phyloP scores from a whole-genome alignment of 2,113 vertebrate species.

The Oncorhynchus clarkii region DNA sequence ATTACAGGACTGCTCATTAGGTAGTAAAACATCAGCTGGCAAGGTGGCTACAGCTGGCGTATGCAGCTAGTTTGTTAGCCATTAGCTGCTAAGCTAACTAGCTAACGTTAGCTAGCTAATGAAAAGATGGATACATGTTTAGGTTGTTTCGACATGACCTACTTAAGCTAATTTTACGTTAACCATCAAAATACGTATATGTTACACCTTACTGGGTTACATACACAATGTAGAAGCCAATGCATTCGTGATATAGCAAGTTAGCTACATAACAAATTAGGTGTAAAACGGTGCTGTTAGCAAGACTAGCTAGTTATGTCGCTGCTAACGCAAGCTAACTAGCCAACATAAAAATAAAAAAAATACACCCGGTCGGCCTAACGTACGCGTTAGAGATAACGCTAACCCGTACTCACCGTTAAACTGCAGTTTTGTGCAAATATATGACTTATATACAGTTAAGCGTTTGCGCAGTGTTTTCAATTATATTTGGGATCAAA shows the following conservation, averaged over 20 bases:
- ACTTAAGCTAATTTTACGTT: too few relatives aligned
- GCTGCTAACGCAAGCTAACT: conserved; percentile 5
- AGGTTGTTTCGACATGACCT: too few relatives aligned
- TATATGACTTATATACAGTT: conserved; percentile 13
- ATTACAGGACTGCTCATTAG: too few relatives aligned
- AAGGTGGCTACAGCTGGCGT: background rate
- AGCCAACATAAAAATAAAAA: background rate
- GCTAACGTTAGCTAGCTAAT: conserved; percentile 2
- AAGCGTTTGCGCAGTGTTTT: conserved; percentile 8
- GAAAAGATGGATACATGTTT: background rate
- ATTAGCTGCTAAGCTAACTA: background rate
- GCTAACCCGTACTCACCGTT: conserved; percentile 58
- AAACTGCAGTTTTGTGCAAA: conserved; percentile 49
- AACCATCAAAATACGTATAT: too few relatives aligned
- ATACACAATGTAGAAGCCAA: too few relatives aligned
- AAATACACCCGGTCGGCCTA: background rate
- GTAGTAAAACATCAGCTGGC: too few relatives aligned
- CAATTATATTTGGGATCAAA: conserved; percentile 34
- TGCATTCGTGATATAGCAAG: background rate
- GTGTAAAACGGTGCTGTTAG: too few relatives aligned
- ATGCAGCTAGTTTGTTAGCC: background rate
- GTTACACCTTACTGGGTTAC: too few relatives aligned
- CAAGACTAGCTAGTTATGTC: background rate
- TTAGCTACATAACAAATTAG: background rate
- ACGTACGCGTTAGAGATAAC: background rate